These are phyloP conservation scores for Triplophysa dalaica DNA, from an alignment of 2,113 vertebrate species.

Conservation along the genomic window DNA sequence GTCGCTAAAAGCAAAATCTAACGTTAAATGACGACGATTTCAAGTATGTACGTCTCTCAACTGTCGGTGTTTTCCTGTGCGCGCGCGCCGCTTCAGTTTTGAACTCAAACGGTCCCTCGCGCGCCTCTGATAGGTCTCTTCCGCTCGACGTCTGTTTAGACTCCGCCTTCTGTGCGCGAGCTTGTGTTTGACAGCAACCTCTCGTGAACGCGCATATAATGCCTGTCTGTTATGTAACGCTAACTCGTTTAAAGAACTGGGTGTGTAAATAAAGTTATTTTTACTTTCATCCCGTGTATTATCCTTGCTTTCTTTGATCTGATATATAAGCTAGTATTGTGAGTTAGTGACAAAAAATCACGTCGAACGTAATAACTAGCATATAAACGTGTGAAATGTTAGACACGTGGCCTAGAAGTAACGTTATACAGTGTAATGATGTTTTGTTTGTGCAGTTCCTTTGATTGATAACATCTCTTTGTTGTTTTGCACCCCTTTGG, in stretches of 20 bases:
- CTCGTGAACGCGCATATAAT: background rate
- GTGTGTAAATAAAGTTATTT: background rate
- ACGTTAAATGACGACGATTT: background rate
- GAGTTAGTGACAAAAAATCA: no score
- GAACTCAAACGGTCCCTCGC: constrained; percentile 67
- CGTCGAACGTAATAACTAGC: no score
- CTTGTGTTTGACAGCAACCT: background rate
- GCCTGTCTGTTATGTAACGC: background rate
- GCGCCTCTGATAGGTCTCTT: constrained; percentile 60
- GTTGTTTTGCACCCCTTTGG: no score
- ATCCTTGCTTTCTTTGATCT: no score
- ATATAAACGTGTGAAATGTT: no score
- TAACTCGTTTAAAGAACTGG: background rate
- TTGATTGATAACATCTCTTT: background rate
- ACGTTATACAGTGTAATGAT: background rate
- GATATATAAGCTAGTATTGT: no score
- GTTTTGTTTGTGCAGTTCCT: background rate
- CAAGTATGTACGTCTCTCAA: background rate
- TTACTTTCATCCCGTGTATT: background rate
- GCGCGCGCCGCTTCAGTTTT: constrained; percentile 50
- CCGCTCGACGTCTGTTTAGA: background rate
- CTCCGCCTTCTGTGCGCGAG: background rate
- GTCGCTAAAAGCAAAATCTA: constrained; percentile 2
- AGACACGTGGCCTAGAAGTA: background rate
- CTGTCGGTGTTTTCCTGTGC: background rate